These are phyloP conservation scores for Anguilla rostrata DNA, from an alignment of 2,113 vertebrate genomes.

Conservation along the genomic window DNA sequence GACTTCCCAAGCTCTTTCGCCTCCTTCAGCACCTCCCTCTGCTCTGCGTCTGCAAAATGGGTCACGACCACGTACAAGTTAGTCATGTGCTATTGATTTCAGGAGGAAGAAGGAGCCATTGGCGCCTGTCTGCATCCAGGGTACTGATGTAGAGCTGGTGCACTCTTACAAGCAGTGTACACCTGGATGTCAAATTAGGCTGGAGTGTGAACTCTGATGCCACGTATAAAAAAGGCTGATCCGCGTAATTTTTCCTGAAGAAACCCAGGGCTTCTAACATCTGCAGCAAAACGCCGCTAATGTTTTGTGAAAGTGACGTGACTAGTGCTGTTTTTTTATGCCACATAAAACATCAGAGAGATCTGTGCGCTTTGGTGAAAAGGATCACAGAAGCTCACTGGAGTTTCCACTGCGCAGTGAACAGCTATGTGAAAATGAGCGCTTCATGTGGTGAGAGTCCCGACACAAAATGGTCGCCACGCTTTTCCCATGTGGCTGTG, in stretches of 20 bases:
- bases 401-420: not conserved
- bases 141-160: too few relatives aligned
- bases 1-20: slow-evolving; percentile 88
- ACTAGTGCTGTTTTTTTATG: not conserved
- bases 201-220: too few relatives aligned
- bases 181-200: too few relatives aligned
- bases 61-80: not conserved
- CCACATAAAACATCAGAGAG: not conserved
- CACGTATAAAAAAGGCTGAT: too few relatives aligned
- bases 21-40: slow-evolving; percentile 75
- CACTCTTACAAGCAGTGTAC: too few relatives aligned
- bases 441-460: not conserved
- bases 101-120: too few relatives aligned
- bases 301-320: too few relatives aligned
- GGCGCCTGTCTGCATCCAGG: too few relatives aligned
- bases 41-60: slow-evolving; percentile 71
- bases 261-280: too few relatives aligned
- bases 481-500: not conserved
- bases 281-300: too few relatives aligned
- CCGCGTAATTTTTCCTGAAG: too few relatives aligned
- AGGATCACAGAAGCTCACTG: not conserved
- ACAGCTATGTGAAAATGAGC: not conserved
- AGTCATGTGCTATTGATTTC: not conserved
- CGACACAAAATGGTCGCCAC: not conserved
- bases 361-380: not conserved